Conservation (phyloP, 1,140 invertebrate genomes). For the Doryteuthis pealeii region DNA sequence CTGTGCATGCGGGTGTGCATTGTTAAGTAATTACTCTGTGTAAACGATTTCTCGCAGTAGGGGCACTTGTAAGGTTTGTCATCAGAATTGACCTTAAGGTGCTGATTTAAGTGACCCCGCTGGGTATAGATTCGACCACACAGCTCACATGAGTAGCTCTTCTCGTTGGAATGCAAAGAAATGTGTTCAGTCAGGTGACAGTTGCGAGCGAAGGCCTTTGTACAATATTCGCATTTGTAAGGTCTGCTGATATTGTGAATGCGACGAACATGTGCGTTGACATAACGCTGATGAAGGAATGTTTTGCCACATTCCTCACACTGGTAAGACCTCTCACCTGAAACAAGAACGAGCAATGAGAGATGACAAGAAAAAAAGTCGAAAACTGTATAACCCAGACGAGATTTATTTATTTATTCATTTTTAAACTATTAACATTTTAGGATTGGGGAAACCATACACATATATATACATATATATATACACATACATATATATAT, state of each 20-base stretch:
- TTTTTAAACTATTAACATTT: too few relatives aligned
- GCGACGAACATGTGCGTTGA: slow-evolving; percentile 1
- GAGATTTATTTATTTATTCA: too few relatives aligned
- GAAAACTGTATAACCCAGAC: too few relatives aligned
- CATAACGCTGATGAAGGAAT: slow-evolving; percentile 4
- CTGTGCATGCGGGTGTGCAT: slow-evolving; percentile 34
- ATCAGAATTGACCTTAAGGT: too few relatives aligned
- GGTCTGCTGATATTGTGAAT: slow-evolving; percentile 6
- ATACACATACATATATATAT: background rate
- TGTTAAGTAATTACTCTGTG: slow-evolving; percentile 13
- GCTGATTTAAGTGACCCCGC: too few relatives aligned
- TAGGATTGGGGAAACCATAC: background rate
- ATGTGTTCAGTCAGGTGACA: slow-evolving; percentile 2
- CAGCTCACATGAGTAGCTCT: slow-evolving; percentile 14
- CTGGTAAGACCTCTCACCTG: slow-evolving; percentile 4
- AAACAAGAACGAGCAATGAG: background rate
- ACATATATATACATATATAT: background rate
- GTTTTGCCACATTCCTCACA: slow-evolving; percentile 4
- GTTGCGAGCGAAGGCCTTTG: background rate
- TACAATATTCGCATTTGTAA: slow-evolving; percentile 7
- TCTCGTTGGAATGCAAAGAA: background rate
- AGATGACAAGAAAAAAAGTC: background rate
- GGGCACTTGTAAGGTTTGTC: slow-evolving; percentile 17
- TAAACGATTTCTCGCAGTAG: slow-evolving; percentile 30
- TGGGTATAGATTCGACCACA: slow-evolving; percentile 17